Percentiles rank a stretch among this genome's conserved stretches.
Conservation (phyloP, 2,797 vertebrate genomes). For the Sylvia borin region DNA sequence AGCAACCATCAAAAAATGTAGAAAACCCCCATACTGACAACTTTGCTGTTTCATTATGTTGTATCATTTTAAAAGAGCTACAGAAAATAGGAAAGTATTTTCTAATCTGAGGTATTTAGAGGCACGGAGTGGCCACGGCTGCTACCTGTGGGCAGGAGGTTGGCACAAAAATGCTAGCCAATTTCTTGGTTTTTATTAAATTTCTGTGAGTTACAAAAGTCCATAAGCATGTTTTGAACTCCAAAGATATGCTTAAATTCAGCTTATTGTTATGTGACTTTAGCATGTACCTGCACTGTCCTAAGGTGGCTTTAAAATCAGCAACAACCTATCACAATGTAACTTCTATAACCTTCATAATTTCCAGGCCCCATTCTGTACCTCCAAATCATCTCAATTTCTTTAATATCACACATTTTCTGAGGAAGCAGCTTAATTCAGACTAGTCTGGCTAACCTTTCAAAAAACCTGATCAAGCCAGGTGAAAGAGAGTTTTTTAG, state of each 20-base stretch:
- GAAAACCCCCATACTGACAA: fast-evolving
- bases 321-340: background rate
- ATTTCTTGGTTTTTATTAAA: background rate
- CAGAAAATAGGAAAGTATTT: background rate
- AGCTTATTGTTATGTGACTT: background rate
- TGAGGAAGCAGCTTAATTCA: background rate
- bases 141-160: background rate
- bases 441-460: background rate
- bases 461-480: background rate
- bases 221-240: background rate
- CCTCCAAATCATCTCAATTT: background rate
- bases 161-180: background rate
- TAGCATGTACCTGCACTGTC: background rate
- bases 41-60: background rate
- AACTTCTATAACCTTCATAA: background rate
- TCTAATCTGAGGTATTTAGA: background rate
- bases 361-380: background rate
- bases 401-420: background rate
- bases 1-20: background rate
- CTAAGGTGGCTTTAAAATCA: background rate
- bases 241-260: background rate
- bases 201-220: background rate
- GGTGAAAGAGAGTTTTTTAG: background rate
- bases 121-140: fast-evolving
- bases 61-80: background rate